Percentiles rank a stretch among this genome's conserved stretches.
Evolutionary conservation across 2,113 vertebrate genomes (phyloP).

Genomic region (Python bivittatus): DNA sequence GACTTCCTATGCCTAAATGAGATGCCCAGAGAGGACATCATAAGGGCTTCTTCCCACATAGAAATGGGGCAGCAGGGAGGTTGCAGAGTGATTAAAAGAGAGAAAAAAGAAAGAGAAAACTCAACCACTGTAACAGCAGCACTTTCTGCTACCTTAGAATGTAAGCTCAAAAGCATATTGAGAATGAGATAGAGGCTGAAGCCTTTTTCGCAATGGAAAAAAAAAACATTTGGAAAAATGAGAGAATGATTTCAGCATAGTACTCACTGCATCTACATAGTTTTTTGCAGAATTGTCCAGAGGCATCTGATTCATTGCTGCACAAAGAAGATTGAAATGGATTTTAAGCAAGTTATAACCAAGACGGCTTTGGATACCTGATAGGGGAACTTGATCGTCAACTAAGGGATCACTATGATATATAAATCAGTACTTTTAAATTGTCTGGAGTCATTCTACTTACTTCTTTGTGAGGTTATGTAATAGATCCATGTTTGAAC

Average conservation of each 20-base stretch:
- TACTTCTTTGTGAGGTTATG: not conserved
- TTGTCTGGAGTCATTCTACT: not conserved
- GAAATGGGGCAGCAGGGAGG: not conserved
- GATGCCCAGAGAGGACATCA: not conserved
- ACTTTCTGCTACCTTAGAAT: not conserved
- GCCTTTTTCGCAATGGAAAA: not conserved
- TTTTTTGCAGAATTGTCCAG: not conserved
- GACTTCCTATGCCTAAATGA: not conserved
- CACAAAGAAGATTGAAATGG: not conserved
- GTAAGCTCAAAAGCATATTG: not conserved
- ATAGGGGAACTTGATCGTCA: not conserved
- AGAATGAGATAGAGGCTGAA: not conserved
- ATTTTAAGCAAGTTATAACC: not conserved
- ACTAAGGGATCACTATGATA: slow-evolving; percentile 6
- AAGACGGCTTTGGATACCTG: not conserved
- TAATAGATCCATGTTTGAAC: slow-evolving; percentile 14
- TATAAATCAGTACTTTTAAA: not conserved
- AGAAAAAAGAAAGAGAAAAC: not conserved
- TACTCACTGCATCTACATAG: not conserved
- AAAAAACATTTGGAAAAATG: not conserved
- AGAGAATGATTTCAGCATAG: not conserved
- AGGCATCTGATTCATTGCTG: not conserved
- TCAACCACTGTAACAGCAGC: not conserved
- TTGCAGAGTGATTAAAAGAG: not conserved
- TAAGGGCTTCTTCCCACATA: not conserved